These are phyloP conservation scores for Gymnothorax javanicus DNA, from an alignment of 2,797 vertebrate genomes.

Conservation along the genomic window DNA sequence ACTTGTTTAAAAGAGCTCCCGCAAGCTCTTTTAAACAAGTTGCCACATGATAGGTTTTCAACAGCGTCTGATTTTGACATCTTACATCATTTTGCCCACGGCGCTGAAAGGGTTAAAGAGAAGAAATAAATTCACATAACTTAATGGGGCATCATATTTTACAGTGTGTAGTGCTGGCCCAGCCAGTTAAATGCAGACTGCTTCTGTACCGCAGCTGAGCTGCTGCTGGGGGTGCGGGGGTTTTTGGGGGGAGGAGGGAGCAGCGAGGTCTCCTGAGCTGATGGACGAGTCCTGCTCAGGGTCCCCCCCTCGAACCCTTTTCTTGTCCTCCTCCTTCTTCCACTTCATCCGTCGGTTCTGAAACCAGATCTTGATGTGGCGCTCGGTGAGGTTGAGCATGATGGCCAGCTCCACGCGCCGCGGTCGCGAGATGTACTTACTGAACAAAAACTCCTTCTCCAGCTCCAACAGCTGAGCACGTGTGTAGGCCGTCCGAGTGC, in stretches of 20 bases:
- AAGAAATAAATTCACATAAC: no score
- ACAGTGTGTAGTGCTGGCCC: slow-evolving; percentile 34
- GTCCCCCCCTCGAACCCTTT: slow-evolving; percentile 71
- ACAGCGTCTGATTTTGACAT: no score
- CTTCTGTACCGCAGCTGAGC: neutral
- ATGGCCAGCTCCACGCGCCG: slow-evolving; percentile 94
- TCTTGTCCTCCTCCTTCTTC: slow-evolving; percentile 98
- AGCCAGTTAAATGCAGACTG: slow-evolving; percentile 24
- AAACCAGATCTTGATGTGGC: slow-evolving; percentile 98
- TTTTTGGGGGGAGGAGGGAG: neutral
- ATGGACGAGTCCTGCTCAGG: slow-evolving; percentile 91
- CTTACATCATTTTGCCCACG: no score
- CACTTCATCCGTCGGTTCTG: slow-evolving; percentile 96
- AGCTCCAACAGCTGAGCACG: slow-evolving; percentile 93
- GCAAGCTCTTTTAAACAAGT: no score
- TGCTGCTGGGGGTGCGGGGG: neutral
- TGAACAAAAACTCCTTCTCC: slow-evolving; percentile 97
- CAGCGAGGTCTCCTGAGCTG: slow-evolving; percentile 78
- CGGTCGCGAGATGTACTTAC: slow-evolving; percentile 95
- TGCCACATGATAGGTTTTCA: no score
- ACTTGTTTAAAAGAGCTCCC: no score
- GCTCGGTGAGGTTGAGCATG: slow-evolving; percentile 93
- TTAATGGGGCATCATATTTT: no score
- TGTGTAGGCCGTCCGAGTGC: slow-evolving; percentile 95
- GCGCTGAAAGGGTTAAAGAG: no score